A percentile compares a stretch with the other conserved stretches of the same genome.
Conservation (phyloP, 1,140 invertebrate species). For the Heterodera schachtii region DNA sequence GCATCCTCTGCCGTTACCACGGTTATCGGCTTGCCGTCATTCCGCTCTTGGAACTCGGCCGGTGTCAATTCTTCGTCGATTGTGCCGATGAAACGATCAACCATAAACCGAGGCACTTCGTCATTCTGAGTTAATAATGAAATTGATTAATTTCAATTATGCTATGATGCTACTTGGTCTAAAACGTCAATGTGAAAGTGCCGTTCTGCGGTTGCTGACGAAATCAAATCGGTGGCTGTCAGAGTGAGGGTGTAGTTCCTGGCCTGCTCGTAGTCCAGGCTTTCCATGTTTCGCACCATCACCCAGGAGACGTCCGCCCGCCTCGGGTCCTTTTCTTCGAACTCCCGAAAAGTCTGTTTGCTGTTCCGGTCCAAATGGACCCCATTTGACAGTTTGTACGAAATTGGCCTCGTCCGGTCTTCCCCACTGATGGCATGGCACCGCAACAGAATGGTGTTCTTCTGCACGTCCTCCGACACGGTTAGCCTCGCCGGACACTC, state of each 20-base stretch:
- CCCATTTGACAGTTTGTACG: conserved; percentile 59
- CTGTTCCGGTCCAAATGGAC: conserved; percentile 51
- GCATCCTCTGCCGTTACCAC: conserved; percentile 56
- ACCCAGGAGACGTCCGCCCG: conserved; percentile 55
- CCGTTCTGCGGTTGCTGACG: conserved; percentile 49
- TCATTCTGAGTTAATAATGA: conserved; percentile 46
- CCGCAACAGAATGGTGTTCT: conserved; percentile 47
- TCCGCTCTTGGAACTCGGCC: conserved; percentile 53
- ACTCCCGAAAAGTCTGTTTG: conserved; percentile 60
- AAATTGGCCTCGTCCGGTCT: conserved; percentile 44
- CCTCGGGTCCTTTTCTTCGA: conserved; percentile 46
- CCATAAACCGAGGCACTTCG: conserved; percentile 59
- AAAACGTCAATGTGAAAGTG: conserved; percentile 48
- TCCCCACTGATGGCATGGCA: conserved; percentile 53
- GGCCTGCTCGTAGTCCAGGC: conserved; percentile 56
- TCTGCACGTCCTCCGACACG: conserved; percentile 31
- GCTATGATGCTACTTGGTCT: conserved; percentile 29
- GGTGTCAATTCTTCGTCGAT: conserved; percentile 61
- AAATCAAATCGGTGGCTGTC: conserved; percentile 59
- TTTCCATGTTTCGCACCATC: conserved; percentile 59
- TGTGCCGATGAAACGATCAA: conserved; percentile 62
- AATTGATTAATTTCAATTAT: neutral
- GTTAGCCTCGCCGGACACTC: conserved; percentile 1
- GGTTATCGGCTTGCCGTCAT: conserved; percentile 50
- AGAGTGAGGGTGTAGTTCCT: conserved; percentile 61